These are phyloP conservation scores for Acanthurus leucopareius DNA, from an alignment of 2,797 vertebrate species.

Conservation along the genomic window DNA sequence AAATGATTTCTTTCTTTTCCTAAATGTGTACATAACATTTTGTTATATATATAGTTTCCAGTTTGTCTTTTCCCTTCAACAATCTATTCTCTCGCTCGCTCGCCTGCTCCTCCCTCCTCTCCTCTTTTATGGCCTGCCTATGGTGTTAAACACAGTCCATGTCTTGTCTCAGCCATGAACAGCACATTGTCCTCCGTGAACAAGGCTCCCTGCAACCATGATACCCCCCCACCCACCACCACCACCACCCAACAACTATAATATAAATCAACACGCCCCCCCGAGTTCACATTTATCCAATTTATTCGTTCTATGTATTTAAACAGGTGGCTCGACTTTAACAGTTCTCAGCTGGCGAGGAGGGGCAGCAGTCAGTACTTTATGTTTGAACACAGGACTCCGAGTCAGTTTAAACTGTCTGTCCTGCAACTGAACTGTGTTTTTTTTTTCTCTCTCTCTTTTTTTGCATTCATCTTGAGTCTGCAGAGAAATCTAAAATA, in stretches of 20 bases:
- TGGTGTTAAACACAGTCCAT: conserved; percentile 67
- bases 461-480: neutral
- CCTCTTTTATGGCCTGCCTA: conserved; percentile 65
- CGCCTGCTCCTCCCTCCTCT: conserved; percentile 37
- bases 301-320: conserved; percentile 75
- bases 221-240: conserved; percentile 29
- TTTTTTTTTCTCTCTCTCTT: neutral
- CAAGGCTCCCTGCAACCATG: conserved; percentile 62
- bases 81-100: conserved; percentile 30
- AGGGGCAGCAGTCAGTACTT: conserved; percentile 8
- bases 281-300: conserved; percentile 67
- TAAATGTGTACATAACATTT: conserved; percentile 39
- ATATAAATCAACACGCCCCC: conserved; percentile 74
- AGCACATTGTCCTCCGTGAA: conserved; percentile 75
- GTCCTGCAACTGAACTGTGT: neutral
- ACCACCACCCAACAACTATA: conserved; percentile 7
- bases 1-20: neutral
- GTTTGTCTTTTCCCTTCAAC: conserved; percentile 13
- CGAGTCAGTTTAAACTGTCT: conserved; percentile 6
- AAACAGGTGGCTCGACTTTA: conserved; percentile 72
- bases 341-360: conserved; percentile 59
- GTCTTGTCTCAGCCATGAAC: conserved; percentile 80
- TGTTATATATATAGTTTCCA: conserved; percentile 37
- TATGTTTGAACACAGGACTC: conserved; percentile 23
- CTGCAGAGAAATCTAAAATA: neutral